Evolutionary conservation across 2,888 invertebrate species (phyloP).

Genomic region (Chrysolina haemoptera): DNA sequence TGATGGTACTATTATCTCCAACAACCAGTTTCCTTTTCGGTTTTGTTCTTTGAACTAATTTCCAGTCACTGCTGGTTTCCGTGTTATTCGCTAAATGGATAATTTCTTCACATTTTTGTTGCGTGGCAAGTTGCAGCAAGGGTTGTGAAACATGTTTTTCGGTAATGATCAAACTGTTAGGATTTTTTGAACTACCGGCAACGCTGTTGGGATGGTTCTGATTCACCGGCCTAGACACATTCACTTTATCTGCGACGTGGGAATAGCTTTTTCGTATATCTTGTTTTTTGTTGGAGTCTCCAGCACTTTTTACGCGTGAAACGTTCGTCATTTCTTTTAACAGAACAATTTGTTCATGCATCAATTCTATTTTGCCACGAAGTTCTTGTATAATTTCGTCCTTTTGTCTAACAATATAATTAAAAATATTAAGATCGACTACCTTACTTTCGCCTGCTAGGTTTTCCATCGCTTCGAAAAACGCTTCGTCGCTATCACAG

Average conservation of each 20-base stretch:
- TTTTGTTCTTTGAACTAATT: no score
- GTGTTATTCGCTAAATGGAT: no score
- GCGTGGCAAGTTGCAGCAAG: no score
- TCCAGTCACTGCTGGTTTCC: no score
- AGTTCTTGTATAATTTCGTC: conserved; percentile 4
- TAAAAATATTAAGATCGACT: no score
- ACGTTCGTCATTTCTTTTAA: neutral
- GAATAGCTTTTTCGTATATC: neutral
- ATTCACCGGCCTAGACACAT: neutral
- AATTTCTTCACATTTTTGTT: no score
- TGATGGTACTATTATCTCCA: no score
- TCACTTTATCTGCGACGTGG: neutral
- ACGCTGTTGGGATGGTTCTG: no score
- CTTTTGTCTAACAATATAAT: conserved; percentile 20
- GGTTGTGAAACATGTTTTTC: no score
- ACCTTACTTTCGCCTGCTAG: conserved; percentile 20
- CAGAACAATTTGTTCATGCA: conserved; percentile 20
- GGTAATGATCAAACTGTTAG: neutral
- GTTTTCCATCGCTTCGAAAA: conserved; percentile 28
- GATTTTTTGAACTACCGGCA: neutral
- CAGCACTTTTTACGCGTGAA: neutral
- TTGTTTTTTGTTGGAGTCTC: no score
- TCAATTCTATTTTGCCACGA: conserved; percentile 18
- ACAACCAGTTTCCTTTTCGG: no score
- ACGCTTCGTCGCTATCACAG: conserved; percentile 23